Percentiles rank a stretch among this genome's conserved stretches.
phyloP scores from a whole-genome alignment of 2,888 invertebrate genomes.

The Synanthedon formicaeformis region DNA sequence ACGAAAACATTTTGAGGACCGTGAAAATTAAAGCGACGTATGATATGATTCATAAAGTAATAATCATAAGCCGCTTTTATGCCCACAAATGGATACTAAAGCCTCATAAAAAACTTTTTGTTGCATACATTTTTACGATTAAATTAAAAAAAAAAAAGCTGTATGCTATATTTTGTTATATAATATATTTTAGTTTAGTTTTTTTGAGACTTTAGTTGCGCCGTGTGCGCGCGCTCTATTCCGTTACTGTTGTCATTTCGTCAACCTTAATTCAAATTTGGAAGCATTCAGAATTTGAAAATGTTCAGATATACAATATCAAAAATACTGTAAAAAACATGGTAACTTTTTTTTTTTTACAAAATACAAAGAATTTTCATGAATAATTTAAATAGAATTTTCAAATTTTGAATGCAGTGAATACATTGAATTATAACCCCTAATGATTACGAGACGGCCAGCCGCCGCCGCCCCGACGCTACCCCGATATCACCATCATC shows the following conservation, averaged over 20 bases:
- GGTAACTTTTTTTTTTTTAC: too few species aligned
- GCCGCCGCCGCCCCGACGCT: constrained; percentile 32
- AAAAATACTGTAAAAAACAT: neutral
- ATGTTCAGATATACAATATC: neutral
- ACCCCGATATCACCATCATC: constrained; percentile 39
- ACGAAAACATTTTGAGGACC: too few species aligned
- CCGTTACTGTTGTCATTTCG: constrained; percentile 55
- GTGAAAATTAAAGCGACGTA: too few species aligned
- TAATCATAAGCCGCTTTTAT: neutral
- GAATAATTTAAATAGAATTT: neutral
- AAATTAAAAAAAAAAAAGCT: neutral
- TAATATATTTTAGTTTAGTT: constrained; percentile 15
- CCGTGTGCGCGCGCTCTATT: constrained; percentile 50
- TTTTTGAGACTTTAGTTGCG: constrained; percentile 32
- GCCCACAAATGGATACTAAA: neutral
- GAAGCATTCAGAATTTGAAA: neutral
- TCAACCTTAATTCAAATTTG: constrained; percentile 7
- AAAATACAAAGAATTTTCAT: neutral
- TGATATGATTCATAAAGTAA: constrained; percentile 1
- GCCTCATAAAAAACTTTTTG: neutral
- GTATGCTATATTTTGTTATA: neutral
- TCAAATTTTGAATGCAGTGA: neutral
- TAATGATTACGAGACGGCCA: constrained; percentile 12
- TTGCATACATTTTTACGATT: neutral
- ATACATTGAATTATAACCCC: constrained; percentile 6